Percentiles rank a stretch among this genome's conserved stretches.
These are phyloP conservation scores for Plebejus anna DNA, from an alignment of 2,888 invertebrate species.

Conservation along the genomic window DNA sequence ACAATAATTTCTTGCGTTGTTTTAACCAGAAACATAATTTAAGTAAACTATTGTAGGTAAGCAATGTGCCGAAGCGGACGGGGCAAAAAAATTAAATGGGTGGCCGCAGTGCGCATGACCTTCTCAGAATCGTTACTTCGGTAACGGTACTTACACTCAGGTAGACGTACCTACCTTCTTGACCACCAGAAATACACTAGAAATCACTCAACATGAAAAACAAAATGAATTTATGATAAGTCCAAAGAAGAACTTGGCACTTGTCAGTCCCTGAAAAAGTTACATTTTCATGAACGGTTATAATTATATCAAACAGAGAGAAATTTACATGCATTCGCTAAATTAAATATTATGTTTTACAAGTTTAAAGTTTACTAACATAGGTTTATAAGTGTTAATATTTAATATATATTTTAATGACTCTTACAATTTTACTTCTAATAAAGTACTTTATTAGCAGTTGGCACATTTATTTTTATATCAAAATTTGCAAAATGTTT, in stretches of 20 bases:
- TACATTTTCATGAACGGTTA: not conserved
- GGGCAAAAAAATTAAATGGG: constrained; percentile 65
- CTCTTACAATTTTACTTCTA: too few species aligned
- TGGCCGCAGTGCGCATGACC: constrained; percentile 70
- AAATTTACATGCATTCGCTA: too few species aligned
- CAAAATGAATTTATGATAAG: not conserved
- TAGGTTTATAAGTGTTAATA: too few species aligned
- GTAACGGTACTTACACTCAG: constrained; percentile 71
- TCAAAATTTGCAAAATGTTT: not conserved
- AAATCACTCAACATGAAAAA: not conserved
- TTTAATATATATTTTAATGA: too few species aligned
- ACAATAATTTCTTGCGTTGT: constrained; percentile 22
- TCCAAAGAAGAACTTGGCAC: too few species aligned
- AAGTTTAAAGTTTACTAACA: too few species aligned
- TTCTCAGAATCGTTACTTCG: constrained; percentile 70
- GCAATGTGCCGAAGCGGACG: constrained; percentile 44
- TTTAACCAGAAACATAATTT: constrained; percentile 21
- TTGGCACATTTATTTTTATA: too few species aligned
- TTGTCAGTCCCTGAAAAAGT: too few species aligned
- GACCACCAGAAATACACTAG: constrained; percentile 7
- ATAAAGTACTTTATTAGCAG: too few species aligned
- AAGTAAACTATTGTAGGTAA: constrained; percentile 30
- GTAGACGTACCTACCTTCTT: constrained; percentile 49
- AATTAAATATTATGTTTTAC: too few species aligned
- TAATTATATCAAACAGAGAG: too few species aligned